Evolutionary conservation across 2,797 vertebrate genomes (phyloP), one percentile per base, ranked within the genome.

Genomic region (Spea hammondii): DNA sequence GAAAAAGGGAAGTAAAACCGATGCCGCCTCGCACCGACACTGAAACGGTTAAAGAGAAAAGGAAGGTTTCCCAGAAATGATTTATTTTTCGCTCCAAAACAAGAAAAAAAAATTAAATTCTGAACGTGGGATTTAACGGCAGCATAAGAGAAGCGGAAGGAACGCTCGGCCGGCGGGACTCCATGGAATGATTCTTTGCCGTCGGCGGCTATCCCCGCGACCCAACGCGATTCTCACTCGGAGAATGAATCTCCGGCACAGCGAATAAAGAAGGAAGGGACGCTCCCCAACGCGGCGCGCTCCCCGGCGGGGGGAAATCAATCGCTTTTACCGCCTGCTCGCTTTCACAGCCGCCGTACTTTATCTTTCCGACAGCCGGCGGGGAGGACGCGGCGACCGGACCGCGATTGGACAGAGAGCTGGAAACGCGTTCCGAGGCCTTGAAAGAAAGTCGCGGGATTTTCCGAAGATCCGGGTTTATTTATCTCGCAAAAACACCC

Each of bases 331-430:
- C 8, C 8, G 48, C 4, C 67, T 51, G 48, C 8, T 51, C 49
- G 4, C 70, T 47, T 55, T 11, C 72, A 8, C 59, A 12, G n/a
- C 64, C 3, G 32, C 62, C 47, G 48, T 66, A 75, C 55, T 11
- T 67, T 17, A 75, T 75, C 64, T 69, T 69, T 69, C 50, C 53
- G 67, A 69, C 67, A 69, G 67, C 48, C 6, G n/a, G 46, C 49
- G 6, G 67, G 4, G 48, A 13, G 67, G 67, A 4, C 47, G 53
- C 48, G 17, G 13, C 17, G 17, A 14, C 48, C 17, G 10, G 32
- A 10, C 0, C 5, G 45, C 47, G 64, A 65, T 65, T 54, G 62
- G 49, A 66, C 53, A 53, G 32, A 65, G 72, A 17, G 11, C n/a
- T 32, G 59, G 49, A 65, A 65, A 53, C 7, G 8, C 32, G 67